Percentiles rank a stretch among this genome's conserved stretches.
phyloP scores from a whole-genome alignment of 2,113 vertebrate genomes.

The Emydocephalus ijimae region DNA sequence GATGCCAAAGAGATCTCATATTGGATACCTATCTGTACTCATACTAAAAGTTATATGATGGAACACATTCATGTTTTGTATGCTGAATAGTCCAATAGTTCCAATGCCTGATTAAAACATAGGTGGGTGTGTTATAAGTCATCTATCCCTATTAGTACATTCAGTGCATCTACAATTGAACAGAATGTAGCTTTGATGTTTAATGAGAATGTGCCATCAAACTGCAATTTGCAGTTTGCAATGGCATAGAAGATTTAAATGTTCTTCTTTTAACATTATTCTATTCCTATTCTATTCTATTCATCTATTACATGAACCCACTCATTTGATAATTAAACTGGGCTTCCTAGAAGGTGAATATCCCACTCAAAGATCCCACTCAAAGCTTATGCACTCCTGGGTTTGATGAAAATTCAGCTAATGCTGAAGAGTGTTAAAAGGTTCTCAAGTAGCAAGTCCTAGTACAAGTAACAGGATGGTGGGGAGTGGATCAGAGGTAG shows the following conservation, averaged over 20 bases:
- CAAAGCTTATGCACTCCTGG: not conserved
- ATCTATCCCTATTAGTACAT: not conserved
- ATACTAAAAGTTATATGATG: not conserved
- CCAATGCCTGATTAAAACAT: not conserved
- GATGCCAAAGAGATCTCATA: not conserved
- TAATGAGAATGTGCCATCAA: not conserved
- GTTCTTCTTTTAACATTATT: not conserved
- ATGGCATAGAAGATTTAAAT: not conserved
- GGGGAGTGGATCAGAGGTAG: not conserved
- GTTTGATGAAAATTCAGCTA: not conserved
- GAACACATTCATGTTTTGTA: not conserved
- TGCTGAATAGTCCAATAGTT: not conserved
- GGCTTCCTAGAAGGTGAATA: not conserved
- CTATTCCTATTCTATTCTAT: not conserved
- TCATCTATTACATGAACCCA: not conserved
- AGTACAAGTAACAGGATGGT: not conserved
- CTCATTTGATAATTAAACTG: not conserved
- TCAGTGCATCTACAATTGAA: not conserved
- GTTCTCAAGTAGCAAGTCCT: not conserved
- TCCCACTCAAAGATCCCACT: not conserved
- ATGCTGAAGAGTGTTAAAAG: not conserved
- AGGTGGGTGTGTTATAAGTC: not conserved
- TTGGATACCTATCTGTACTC: not conserved
- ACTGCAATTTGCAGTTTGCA: not conserved
- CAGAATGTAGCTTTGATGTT: not conserved